Conservation (phyloP, 2,888 invertebrate genomes). For the Rotaria socialis region DNA sequence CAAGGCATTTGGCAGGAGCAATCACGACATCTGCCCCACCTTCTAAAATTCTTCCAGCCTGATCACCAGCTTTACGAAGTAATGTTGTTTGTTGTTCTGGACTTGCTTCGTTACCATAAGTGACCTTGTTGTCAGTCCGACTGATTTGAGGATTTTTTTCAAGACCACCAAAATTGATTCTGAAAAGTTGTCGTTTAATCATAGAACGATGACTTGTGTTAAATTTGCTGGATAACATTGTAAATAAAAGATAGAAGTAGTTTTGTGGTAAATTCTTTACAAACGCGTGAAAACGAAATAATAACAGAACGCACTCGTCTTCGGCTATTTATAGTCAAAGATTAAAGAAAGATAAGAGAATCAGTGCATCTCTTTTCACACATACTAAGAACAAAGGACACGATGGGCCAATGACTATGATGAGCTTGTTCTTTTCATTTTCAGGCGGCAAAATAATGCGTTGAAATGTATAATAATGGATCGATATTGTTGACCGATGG, state of each 20-base stretch:
- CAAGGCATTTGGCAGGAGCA: slow-evolving; percentile 22
- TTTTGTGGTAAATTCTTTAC: background rate
- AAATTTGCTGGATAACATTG: background rate
- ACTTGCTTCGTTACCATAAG: background rate
- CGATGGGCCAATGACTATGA: no score
- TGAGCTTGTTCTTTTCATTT: no score
- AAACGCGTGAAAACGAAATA: background rate
- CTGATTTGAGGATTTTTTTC: background rate
- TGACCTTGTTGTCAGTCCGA: background rate
- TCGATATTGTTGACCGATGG: no score
- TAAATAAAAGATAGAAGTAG: background rate
- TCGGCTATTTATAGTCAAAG: no score
- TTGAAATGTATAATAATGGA: no score
- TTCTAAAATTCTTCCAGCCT: background rate
- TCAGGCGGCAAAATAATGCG: no score
- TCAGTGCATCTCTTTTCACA: no score
- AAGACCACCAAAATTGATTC: background rate
- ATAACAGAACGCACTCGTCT: background rate
- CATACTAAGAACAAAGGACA: no score
- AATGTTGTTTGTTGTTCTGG: background rate
- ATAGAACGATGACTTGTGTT: background rate
- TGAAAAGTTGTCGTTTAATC: background rate
- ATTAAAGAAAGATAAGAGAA: no score
- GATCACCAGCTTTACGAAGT: background rate
- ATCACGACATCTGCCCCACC: background rate